A percentile compares a stretch with the other conserved stretches of the same genome.
phyloP scores from a whole-genome alignment of 2,888 invertebrate species.

The Ephialtes manifestator region DNA sequence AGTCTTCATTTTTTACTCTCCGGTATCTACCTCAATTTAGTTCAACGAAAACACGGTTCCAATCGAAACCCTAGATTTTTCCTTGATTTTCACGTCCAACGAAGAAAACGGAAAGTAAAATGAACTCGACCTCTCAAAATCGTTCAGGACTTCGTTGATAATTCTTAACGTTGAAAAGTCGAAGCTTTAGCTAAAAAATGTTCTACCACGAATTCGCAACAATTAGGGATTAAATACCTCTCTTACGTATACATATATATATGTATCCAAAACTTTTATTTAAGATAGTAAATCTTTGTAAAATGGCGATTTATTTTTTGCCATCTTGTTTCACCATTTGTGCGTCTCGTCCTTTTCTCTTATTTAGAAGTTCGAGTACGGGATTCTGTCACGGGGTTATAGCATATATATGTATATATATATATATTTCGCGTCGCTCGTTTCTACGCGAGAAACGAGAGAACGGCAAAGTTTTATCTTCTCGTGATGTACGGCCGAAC shows the following conservation, averaged over 20 bases:
- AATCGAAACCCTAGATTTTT: too few relatives aligned
- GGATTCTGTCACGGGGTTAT: constrained; percentile 66
- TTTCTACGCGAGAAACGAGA: constrained; percentile 53
- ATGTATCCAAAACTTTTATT: constrained; percentile 38
- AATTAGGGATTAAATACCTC: constrained; percentile 52
- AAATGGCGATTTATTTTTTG: constrained; percentile 67
- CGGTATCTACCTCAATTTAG: too few relatives aligned
- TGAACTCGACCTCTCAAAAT: constrained; percentile 51
- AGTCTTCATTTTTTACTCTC: too few relatives aligned
- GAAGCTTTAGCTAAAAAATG: constrained; percentile 17
- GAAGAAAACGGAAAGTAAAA: too few relatives aligned
- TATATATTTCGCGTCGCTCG: constrained; percentile 51
- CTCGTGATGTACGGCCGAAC: constrained; percentile 72
- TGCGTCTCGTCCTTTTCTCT: constrained; percentile 58
- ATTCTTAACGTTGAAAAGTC: constrained; percentile 53
- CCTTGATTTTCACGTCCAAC: too few relatives aligned
- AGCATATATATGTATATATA: constrained; percentile 53
- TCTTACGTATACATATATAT: not conserved
- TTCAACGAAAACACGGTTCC: too few relatives aligned
- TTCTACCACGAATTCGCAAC: constrained; percentile 32
- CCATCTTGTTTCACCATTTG: not conserved
- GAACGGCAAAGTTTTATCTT: constrained; percentile 73
- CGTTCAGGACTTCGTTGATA: constrained; percentile 68
- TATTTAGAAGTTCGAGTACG: constrained; percentile 70
- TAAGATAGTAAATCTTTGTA: constrained; percentile 67